phyloP scores from a whole-genome alignment of 2,888 invertebrate species.

The Oscheius sp. region DNA sequence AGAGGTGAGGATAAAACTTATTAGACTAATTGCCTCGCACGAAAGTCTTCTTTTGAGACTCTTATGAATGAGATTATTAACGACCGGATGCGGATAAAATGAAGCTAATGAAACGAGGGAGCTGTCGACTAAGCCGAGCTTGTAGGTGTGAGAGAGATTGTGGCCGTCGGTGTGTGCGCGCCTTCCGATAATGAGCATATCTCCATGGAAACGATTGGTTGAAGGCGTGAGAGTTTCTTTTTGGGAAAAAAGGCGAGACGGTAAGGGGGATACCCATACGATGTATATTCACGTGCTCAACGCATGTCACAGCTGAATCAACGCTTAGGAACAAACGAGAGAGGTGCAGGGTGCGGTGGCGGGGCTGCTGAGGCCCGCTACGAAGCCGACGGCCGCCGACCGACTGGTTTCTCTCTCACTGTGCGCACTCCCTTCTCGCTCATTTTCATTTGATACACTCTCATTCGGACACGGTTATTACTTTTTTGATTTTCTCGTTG shows the following conservation, averaged over 20 bases:
- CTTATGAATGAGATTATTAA: background rate
- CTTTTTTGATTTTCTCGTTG: no score
- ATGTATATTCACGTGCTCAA: slow-evolving; percentile 1
- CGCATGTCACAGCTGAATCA: slow-evolving; percentile 19
- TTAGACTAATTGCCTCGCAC: no score
- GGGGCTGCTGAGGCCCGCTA: slow-evolving; percentile 16
- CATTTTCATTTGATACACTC: slow-evolving; percentile 25
- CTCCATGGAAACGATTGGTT: no score
- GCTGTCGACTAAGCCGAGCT: no score
- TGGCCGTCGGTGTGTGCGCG: background rate
- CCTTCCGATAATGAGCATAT: no score
- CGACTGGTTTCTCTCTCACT: slow-evolving; percentile 22
- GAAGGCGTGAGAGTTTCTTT: background rate
- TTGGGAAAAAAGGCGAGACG: background rate
- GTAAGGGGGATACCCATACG: background rate
- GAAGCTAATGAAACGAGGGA: no score
- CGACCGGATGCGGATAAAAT: background rate
- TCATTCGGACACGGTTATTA: background rate
- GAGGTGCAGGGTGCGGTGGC: slow-evolving; percentile 15
- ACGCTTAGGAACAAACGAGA: slow-evolving; percentile 2
- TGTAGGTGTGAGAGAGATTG: no score
- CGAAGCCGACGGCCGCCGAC: slow-evolving; percentile 10
- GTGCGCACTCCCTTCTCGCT: slow-evolving; percentile 25
- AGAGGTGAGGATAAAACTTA: no score
- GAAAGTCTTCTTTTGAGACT: no score